Percentiles rank a stretch among this genome's conserved stretches.
Evolutionary conservation across 2,888 invertebrate species (phyloP).

Genomic region (Cephus rjabovi): DNA sequence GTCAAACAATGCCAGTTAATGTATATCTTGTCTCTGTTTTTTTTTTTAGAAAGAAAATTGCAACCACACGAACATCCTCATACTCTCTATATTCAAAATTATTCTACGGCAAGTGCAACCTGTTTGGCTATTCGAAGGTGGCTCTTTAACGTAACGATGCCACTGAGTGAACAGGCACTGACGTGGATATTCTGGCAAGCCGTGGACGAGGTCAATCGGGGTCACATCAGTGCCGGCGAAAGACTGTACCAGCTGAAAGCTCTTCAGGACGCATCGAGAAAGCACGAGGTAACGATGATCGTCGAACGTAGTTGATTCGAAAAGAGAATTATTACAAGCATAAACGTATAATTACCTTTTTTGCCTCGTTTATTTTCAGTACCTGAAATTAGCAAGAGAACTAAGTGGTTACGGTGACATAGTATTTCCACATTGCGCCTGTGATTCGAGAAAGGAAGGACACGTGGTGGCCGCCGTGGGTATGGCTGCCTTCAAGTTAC

Average conservation of each 20-base stretch:
- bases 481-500: constrained; percentile 75
- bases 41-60: constrained; percentile 84
- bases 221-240: constrained; percentile 89
- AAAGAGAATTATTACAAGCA: neutral
- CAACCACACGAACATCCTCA: constrained; percentile 96
- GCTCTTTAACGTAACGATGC: constrained; percentile 82
- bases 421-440: constrained; percentile 93
- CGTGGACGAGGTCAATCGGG: constrained; percentile 94
- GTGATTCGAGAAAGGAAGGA: constrained; percentile 90
- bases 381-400: constrained; percentile 84
- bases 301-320: too few relatives aligned
- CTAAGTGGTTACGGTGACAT: constrained; percentile 94
- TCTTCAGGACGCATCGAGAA: constrained; percentile 89
- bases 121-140: constrained; percentile 91
- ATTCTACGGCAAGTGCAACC: constrained; percentile 96
- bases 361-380: constrained; percentile 65
- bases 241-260: constrained; percentile 96
- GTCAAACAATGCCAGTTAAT: neutral
- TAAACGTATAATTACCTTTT: neutral
- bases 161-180: constrained; percentile 78
- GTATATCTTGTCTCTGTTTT: neutral
- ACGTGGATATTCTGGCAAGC: constrained; percentile 94
- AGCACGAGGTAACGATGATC: constrained; percentile 72
- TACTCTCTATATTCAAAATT: constrained; percentile 98
- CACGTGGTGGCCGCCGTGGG: constrained; percentile 85